Evolutionary conservation across 2,888 invertebrate genomes (phyloP).

Genomic region (Agonopterix heracliana): DNA sequence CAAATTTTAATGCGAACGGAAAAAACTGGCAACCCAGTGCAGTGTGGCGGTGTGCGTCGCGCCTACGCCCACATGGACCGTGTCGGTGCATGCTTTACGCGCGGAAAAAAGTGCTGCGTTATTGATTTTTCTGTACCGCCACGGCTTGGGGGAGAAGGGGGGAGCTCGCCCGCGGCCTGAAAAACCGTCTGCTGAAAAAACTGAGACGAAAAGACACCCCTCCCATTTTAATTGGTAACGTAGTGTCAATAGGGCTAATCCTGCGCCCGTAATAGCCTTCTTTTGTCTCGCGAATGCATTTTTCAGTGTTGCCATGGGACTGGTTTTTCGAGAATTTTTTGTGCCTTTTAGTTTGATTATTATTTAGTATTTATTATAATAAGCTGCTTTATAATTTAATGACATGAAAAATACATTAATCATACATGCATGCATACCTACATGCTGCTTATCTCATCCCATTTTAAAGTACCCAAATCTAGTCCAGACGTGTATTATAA

Average conservation of each 20-base stretch:
- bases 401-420: too few relatives aligned
- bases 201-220: slow-evolving; percentile 75
- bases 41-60: slow-evolving; percentile 44
- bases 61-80: slow-evolving; percentile 41
- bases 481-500: too few relatives aligned
- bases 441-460: too few relatives aligned
- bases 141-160: slow-evolving; percentile 36
- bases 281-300: slow-evolving; percentile 71
- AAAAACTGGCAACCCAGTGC: slow-evolving; percentile 64
- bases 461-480: too few relatives aligned
- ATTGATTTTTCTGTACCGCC: slow-evolving; percentile 76
- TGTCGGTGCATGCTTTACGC: slow-evolving; percentile 77
- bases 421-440: too few relatives aligned
- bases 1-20: slow-evolving; percentile 59
- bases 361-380: neutral
- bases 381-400: too few relatives aligned
- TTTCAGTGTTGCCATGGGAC: slow-evolving; percentile 63
- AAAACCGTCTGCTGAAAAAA: slow-evolving; percentile 76
- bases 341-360: slow-evolving; percentile 1
- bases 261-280: slow-evolving; percentile 65
- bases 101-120: slow-evolving; percentile 77
- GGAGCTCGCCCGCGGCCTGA: slow-evolving; percentile 69
- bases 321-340: slow-evolving; percentile 20
- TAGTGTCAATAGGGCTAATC: slow-evolving; percentile 77
- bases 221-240: slow-evolving; percentile 76